phyloP scores from a whole-genome alignment of 2,113 vertebrate species.

The Noturus placidus region DNA sequence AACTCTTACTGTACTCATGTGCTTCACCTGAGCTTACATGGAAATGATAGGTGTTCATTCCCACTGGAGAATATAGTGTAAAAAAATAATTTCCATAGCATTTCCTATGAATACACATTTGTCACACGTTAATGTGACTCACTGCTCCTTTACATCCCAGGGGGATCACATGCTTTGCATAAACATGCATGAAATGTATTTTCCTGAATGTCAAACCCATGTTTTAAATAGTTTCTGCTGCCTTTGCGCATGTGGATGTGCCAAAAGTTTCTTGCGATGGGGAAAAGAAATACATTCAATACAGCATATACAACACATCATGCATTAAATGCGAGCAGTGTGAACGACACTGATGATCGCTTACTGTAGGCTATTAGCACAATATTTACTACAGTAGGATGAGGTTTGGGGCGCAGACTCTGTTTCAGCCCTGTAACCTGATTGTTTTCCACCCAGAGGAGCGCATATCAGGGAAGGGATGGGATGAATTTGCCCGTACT shows the following conservation, averaged over 20 bases:
- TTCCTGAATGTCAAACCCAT: conserved; percentile 20
- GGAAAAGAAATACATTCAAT: background rate
- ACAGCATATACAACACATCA: background rate
- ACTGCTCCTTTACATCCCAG: background rate
- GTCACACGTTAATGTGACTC: background rate
- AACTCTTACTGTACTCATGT: background rate
- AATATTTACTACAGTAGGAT: background rate
- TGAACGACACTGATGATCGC: background rate
- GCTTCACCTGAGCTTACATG: background rate
- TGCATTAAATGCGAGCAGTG: background rate
- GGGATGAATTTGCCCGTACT: conserved; percentile 55
- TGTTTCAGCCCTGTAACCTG: conserved; percentile 12
- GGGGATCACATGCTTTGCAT: background rate
- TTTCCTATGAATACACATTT: too few relatives aligned
- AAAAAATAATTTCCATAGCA: background rate
- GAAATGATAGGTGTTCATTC: background rate
- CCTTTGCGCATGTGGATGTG: background rate
- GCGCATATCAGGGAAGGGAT: conserved; percentile 42
- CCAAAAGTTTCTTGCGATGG: background rate
- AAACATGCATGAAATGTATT: background rate
- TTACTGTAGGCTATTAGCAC: background rate
- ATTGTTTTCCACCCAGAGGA: conserved; percentile 41
- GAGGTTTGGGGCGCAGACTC: background rate
- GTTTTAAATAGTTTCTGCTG: background rate
- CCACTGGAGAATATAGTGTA: background rate